Base-by-base conservation (phyloP, 2,888 invertebrate species). In the Machimus rusticus region DNA sequence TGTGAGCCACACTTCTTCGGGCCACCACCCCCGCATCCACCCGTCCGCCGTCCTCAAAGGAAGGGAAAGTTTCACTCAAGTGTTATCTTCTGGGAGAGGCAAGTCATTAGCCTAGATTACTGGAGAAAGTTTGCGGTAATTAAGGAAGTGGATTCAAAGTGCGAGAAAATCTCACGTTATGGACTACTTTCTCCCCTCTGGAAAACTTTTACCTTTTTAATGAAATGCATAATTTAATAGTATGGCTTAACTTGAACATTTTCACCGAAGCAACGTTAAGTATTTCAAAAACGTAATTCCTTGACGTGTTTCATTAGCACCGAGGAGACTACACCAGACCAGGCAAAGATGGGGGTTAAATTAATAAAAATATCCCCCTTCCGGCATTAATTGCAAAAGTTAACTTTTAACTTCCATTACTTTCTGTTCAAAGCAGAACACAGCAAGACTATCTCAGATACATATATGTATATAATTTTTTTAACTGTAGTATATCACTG, bases 111-210 rank as follows among this genome's bases (percentile, higher is more conserved):
- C 76, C 76, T 9, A 76, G 76, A 76, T 76, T 39, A 76, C 37
- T 76, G 37, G 76, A 34, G 76, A 39, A 76, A 76, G 76, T 76
- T 76, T 76, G 19, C 28, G 34, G 76, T 76, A 76, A 76, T 76
- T 76, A 76, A 76, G 76, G 76, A 34, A 34, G 34, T 76, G 76
- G 76, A 76, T 76, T 76, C 76, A 76, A 76, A 76, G 37, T 76
- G 76, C 37, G 37, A 39, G 66, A 19, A 66, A 66, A 66, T 66
- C 66, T 66, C 28, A 66, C 66, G 66, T 28, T 66, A 66, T 66
- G 76, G 37, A 76, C 39, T 76, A 76, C 76, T 76, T 76, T 76
- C 37, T 34, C 76, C 66, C 66, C 23, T 51, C 16, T n/a, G 51
- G 6, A 23, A 28, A 66, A 66, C 66, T 66, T 66, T 66, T 66